Percentiles rank a stretch among this genome's conserved stretches.
Conservation (phyloP, 2,888 invertebrate species). For the Axea sp. region DNA sequence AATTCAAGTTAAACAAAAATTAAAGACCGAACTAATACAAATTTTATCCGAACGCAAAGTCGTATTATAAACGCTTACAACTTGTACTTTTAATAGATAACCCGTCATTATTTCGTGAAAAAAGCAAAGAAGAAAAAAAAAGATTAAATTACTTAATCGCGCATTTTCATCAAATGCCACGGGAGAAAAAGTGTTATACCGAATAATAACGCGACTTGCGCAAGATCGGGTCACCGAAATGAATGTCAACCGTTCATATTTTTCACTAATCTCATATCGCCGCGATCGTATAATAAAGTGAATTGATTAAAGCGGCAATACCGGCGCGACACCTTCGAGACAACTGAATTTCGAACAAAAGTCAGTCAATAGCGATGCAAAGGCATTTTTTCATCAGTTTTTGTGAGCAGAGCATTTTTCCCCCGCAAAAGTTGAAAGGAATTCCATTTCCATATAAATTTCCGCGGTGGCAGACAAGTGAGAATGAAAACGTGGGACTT, state of each 20-base stretch:
- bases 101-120: too few relatives aligned
- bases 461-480: slow-evolving; percentile 4
- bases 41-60: too few relatives aligned
- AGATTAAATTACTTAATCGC: neutral
- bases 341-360: too few relatives aligned
- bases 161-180: slow-evolving; percentile 5
- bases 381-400: too few relatives aligned
- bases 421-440: slow-evolving; percentile 19
- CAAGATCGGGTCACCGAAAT: slow-evolving; percentile 10
- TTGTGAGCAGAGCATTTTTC: slow-evolving; percentile 6
- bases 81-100: too few relatives aligned
- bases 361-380: too few relatives aligned
- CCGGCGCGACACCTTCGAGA: neutral
- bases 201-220: slow-evolving; percentile 10
- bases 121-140: too few relatives aligned
- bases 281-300: neutral
- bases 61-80: too few relatives aligned
- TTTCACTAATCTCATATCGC: neutral
- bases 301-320: neutral
- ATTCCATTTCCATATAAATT: slow-evolving; percentile 23
- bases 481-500: slow-evolving; percentile 15
- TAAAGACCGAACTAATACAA: too few relatives aligned
- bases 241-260: neutral
- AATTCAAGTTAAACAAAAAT: slow-evolving; percentile 12
- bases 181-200: neutral